Evolutionary conservation across 2,113 vertebrate genomes (phyloP).

Genomic region (Hiodon tergisus): DNA sequence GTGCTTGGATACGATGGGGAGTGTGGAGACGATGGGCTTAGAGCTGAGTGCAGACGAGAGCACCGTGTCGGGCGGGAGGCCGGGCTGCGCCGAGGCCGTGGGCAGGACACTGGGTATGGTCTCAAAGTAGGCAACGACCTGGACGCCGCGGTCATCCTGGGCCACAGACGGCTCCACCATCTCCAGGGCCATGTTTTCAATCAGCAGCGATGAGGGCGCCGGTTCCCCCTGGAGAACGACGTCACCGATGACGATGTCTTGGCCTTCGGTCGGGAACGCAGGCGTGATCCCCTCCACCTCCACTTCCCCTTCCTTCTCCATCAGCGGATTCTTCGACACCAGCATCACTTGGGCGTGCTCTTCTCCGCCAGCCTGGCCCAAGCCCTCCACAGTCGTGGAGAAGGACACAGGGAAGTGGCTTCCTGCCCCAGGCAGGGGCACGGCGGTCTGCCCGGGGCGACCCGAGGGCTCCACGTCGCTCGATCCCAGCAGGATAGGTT

Average conservation of each 20-base stretch:
- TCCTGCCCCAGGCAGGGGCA: neutral
- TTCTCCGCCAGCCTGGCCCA: slow-evolving; percentile 1
- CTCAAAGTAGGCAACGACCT: slow-evolving; percentile 63
- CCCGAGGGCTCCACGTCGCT: neutral
- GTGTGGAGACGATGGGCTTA: slow-evolving; percentile 59
- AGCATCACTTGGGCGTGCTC: slow-evolving; percentile 37
- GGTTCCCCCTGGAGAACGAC: neutral
- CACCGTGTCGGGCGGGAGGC: slow-evolving; percentile 49
- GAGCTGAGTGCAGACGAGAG: slow-evolving; percentile 56
- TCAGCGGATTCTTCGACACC: slow-evolving; percentile 35
- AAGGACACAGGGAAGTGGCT: slow-evolving; percentile 37
- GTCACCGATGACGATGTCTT: slow-evolving; percentile 25
- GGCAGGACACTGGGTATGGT: slow-evolving; percentile 48
- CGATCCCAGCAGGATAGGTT: slow-evolving; percentile 27
- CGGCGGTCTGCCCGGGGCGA: slow-evolving; percentile 16
- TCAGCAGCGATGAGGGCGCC: neutral
- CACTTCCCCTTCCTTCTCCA: slow-evolving; percentile 32
- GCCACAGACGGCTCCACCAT: slow-evolving; percentile 26
- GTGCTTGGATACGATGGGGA: slow-evolving; percentile 64
- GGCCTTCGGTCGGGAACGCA: slow-evolving; percentile 30
- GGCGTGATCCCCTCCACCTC: slow-evolving; percentile 29
- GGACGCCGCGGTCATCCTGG: slow-evolving; percentile 21
- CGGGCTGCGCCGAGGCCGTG: slow-evolving; percentile 4
- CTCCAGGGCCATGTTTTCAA: slow-evolving; percentile 34
- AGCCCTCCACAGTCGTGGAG: slow-evolving; percentile 35